phyloP scores from a whole-genome alignment of 1,140 invertebrate genomes.

The Euborellia annulipes region DNA sequence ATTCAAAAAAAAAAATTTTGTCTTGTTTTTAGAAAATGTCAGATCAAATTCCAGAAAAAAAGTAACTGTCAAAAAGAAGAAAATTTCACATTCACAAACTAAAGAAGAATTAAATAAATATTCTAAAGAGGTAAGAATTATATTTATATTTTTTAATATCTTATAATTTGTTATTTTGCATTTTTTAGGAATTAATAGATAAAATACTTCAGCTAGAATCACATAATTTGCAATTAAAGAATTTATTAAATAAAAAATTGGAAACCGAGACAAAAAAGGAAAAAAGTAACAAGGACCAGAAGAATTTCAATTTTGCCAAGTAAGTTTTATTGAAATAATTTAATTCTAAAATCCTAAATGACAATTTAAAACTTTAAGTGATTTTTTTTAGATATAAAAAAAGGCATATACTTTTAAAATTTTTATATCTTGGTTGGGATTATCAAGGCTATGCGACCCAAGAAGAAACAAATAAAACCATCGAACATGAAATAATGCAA shows the following conservation, averaged over 20 bases:
- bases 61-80: too few species aligned
- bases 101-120: neutral
- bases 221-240: constrained; percentile 43
- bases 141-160: neutral
- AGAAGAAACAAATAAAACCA: constrained; percentile 67
- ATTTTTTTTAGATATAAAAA: constrained; percentile 50
- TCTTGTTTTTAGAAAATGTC: too few species aligned
- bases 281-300: constrained; percentile 20
- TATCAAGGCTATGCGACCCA: constrained; percentile 80
- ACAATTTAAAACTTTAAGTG: too few species aligned
- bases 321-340: constrained; percentile 19
- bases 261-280: constrained; percentile 19
- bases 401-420: constrained; percentile 69
- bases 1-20: too few species aligned
- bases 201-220: constrained; percentile 42
- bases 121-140: neutral
- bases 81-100: neutral
- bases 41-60: too few species aligned
- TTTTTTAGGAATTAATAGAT: constrained; percentile 37
- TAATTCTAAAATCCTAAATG: too few species aligned
- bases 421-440: constrained; percentile 89
- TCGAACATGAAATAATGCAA: constrained; percentile 72
- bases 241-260: constrained; percentile 35
- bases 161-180: neutral
- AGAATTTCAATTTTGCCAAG: constrained; percentile 42